Base-by-base conservation (phyloP, 2,113 vertebrate species). In the Ondatra zibethicus region DNA sequence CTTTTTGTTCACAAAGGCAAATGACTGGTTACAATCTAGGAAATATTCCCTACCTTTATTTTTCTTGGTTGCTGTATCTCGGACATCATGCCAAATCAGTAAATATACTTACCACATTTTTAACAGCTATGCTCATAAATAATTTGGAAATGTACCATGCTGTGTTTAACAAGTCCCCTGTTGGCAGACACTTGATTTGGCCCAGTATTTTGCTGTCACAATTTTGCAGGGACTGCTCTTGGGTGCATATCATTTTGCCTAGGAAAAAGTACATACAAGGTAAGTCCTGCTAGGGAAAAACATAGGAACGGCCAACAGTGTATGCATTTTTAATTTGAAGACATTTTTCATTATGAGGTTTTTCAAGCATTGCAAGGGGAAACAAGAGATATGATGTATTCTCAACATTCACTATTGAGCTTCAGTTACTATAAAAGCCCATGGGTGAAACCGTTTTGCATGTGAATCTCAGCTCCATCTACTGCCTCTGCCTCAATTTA, bases 301-400 rank as follows among this genome's bases (percentile, higher is more conserved):
- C 42, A 42, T 81, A 27, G 23, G 29, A 88, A 85, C 11, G 21
- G 75, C 16, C 68, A 87, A n/a, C 61, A 23, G 70, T 75, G 84
- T 33, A 14, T 73, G 29, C 61, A 88, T 80, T 89, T 96, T 50
- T 52, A 78, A 80, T 70, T 92, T 31, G 21, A 68, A 39, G 31
- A 47, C 19, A 7, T 3, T 52, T 77, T 42, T 81, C 36, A 27
- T 82, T 78, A 27, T 39, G 70, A 47, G 81, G 75, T 86, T 93
- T 93, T 96, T 89, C 39, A 92, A 94, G 70, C 42, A 42, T 58
- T 81, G 17, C 39, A 75, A 94, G 91, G 63, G 29, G 52, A 96
- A 25, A 85, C 75, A 11, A 72, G 33, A 88, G 25, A 11, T 70
- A 58, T 29, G 78, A 77, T 33, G 70, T 85, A 63, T 9, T n/a